phyloP scores from a whole-genome alignment of 2,797 vertebrate genomes.

The Mormyrops attenuatus region DNA sequence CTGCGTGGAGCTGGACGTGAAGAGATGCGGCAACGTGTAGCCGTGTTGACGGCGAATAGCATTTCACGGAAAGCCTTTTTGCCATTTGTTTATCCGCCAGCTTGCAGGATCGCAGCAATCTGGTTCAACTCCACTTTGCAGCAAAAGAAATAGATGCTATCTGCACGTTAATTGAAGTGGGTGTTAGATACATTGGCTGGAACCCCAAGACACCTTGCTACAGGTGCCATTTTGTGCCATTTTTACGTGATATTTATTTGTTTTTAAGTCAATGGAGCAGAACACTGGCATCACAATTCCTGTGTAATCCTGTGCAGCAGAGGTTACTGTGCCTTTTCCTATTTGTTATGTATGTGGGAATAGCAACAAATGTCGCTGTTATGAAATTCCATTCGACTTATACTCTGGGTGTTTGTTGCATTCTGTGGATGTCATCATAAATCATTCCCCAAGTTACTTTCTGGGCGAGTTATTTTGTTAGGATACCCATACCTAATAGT shows the following conservation, averaged over 20 bases:
- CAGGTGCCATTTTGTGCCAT: neutral
- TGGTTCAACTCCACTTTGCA: neutral
- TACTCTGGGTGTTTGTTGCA: neutral
- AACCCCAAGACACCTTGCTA: neutral
- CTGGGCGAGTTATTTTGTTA: neutral
- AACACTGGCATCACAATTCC: neutral
- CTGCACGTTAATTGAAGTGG: conserved; percentile 4
- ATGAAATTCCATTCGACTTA: neutral
- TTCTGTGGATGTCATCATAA: neutral
- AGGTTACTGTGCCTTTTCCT: neutral
- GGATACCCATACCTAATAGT: neutral
- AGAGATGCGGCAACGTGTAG: neutral
- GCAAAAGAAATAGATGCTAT: neutral
- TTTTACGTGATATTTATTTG: neutral
- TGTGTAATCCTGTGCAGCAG: neutral
- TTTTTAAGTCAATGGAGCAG: neutral
- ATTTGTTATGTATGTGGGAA: neutral
- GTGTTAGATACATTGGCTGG: neutral
- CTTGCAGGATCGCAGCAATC: neutral
- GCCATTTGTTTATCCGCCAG: neutral
- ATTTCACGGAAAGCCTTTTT: neutral
- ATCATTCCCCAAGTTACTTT: neutral
- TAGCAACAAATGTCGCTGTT: neutral
- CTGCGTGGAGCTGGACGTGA: too few species aligned
- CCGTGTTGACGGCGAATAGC: neutral